These are phyloP conservation scores for Eolophus roseicapilla DNA, from an alignment of 2,113 vertebrate species.

Conservation along the genomic window DNA sequence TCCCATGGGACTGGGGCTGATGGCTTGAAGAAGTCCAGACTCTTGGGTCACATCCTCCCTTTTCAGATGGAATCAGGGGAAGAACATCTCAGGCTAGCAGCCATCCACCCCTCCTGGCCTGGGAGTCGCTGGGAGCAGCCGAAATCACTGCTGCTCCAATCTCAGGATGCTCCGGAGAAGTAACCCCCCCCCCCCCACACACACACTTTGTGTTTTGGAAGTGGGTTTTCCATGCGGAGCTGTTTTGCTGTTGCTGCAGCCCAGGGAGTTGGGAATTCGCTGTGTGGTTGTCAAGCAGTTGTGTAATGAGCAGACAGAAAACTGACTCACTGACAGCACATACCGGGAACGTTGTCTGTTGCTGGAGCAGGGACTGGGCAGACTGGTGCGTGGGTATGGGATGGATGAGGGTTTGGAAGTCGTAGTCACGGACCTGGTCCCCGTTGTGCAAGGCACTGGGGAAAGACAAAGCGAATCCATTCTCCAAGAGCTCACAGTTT, in stretches of 20 bases:
- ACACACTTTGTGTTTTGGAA: not conserved
- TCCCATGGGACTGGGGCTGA: constrained; percentile 62
- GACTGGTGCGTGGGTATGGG: not conserved
- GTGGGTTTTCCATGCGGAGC: not conserved
- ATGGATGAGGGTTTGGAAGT: not conserved
- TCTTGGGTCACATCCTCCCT: constrained; percentile 50
- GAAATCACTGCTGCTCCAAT: constrained; percentile 18
- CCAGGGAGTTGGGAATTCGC: not conserved
- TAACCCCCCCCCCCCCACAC: not conserved
- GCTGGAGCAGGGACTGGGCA: accelerated
- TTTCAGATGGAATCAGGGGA: constrained; percentile 64
- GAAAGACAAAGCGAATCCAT: not conserved
- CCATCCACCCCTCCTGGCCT: constrained; percentile 15
- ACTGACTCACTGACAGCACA: not conserved
- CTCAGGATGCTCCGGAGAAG: constrained; percentile 36
- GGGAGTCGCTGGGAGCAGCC: constrained; percentile 15
- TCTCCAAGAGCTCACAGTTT: not conserved
- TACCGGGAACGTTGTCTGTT: accelerated
- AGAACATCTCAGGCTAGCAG: constrained; percentile 63
- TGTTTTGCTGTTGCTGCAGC: not conserved
- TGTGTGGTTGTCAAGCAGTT: accelerated
- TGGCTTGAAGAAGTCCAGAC: constrained; percentile 63
- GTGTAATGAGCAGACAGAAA: not conserved
- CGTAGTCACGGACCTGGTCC: accelerated
- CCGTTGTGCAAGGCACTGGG: not conserved